Evolutionary conservation across 2,888 invertebrate genomes (phyloP).

Genomic region (Mellilla xanthometata): DNA sequence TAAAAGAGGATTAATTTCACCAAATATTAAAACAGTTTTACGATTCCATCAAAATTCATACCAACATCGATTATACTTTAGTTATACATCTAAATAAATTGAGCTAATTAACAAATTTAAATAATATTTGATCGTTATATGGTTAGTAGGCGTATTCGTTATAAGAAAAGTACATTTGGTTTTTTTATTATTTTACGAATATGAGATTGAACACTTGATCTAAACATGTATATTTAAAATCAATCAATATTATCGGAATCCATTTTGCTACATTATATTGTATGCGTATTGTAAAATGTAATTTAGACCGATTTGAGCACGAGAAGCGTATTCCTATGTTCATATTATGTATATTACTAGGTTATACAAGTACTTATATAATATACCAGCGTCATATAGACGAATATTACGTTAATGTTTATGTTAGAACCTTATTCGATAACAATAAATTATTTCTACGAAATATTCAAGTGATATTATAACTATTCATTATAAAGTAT

Average conservation of each 20-base stretch:
- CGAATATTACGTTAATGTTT: slow-evolving; percentile 60
- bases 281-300: slow-evolving; percentile 35
- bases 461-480: slow-evolving; percentile 64
- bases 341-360: slow-evolving; percentile 42
- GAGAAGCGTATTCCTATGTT: slow-evolving; percentile 66
- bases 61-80: slow-evolving; percentile 34
- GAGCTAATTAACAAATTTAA: slow-evolving; percentile 51
- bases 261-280: slow-evolving; percentile 39
- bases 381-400: slow-evolving; percentile 78
- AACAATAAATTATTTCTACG: slow-evolving; percentile 61
- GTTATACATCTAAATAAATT: slow-evolving; percentile 47
- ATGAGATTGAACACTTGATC: slow-evolving; percentile 71
- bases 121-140: slow-evolving; percentile 45
- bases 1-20: background rate
- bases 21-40: slow-evolving; percentile 2
- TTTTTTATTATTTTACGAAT: slow-evolving; percentile 38
- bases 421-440: slow-evolving; percentile 68
- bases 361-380: slow-evolving; percentile 53
- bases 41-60: slow-evolving; percentile 14
- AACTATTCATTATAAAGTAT: slow-evolving; percentile 39
- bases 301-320: slow-evolving; percentile 80
- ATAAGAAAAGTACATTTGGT: slow-evolving; percentile 41
- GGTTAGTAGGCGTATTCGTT: slow-evolving; percentile 51
- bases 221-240: slow-evolving; percentile 41
- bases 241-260: slow-evolving; percentile 37